Percentiles rank a stretch among this genome's conserved stretches.
phyloP scores from a whole-genome alignment of 2,888 invertebrate species.

The Crossocerus cetratus region DNA sequence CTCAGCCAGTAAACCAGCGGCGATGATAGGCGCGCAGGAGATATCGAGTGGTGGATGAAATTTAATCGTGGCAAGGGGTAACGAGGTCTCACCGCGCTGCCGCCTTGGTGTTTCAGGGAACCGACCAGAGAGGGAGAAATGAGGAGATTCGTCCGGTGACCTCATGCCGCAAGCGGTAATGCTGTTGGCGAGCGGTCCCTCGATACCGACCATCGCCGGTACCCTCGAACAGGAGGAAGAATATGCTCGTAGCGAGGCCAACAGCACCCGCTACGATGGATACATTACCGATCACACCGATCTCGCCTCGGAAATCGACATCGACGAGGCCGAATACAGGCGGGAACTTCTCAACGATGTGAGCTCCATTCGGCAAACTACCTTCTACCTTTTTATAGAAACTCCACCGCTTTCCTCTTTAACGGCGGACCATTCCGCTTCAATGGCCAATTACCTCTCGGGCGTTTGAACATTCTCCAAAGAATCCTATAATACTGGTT shows the following conservation, averaged over 20 bases:
- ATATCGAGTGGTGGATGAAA: background rate
- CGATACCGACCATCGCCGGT: constrained; percentile 75
- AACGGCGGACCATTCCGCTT: too few relatives aligned
- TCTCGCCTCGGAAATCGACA: constrained; percentile 83
- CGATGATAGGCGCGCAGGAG: background rate
- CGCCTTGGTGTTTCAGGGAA: constrained; percentile 41
- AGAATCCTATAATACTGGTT: background rate
- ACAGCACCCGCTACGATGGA: constrained; percentile 73
- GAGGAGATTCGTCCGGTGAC: constrained; percentile 63
- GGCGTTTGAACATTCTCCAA: background rate
- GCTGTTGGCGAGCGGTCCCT: constrained; percentile 72
- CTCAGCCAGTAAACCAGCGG: background rate
- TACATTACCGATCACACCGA: constrained; percentile 91
- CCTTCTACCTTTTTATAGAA: background rate
- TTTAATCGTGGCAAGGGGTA: background rate
- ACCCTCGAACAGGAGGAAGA: constrained; percentile 73
- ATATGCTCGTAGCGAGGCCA: constrained; percentile 71
- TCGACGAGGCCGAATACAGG: constrained; percentile 87
- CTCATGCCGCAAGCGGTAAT: constrained; percentile 65
- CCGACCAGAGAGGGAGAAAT: constrained; percentile 50
- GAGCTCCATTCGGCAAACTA: constrained; percentile 74
- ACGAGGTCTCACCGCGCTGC: background rate
- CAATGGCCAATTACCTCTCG: background rate
- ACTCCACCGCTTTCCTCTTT: background rate
- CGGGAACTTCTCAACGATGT: constrained; percentile 89